A percentile compares a stretch with the other conserved stretches of the same genome.
Conservation (phyloP, 2,888 invertebrate species). For the Cephus pygmeus region DNA sequence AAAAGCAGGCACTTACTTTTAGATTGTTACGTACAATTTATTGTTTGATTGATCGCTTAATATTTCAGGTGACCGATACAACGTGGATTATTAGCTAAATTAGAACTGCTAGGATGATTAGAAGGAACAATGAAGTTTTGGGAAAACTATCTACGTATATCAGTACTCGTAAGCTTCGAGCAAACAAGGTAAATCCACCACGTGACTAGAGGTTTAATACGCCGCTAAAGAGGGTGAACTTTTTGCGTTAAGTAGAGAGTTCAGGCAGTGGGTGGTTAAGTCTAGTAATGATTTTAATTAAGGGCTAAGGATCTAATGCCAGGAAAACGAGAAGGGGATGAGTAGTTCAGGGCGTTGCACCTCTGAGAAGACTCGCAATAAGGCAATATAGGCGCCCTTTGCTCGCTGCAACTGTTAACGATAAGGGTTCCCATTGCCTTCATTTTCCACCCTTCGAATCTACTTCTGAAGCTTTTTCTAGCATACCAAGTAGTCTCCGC, state of each 20-base stretch:
- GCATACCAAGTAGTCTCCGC: not conserved
- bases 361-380: slow-evolving; percentile 29
- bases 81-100: not conserved
- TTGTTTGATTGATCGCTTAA: not conserved
- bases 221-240: slow-evolving; percentile 32
- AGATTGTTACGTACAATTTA: not conserved
- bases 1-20: not conserved
- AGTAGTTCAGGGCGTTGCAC: slow-evolving; percentile 14
- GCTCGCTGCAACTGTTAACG: slow-evolving; percentile 20
- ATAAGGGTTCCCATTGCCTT: slow-evolving; percentile 5
- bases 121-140: not conserved
- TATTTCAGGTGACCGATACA: not conserved
- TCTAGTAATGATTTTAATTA: slow-evolving; percentile 45
- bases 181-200: slow-evolving; percentile 32
- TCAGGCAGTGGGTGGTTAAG: slow-evolving; percentile 35
- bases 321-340: slow-evolving; percentile 21
- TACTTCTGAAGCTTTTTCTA: not conserved
- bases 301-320: slow-evolving; percentile 38
- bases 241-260: slow-evolving; percentile 31
- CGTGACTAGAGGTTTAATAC: slow-evolving; percentile 39
- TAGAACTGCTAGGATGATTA: not conserved
- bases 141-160: not conserved
- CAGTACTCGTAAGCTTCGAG: not conserved
- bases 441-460: not conserved
- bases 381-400: slow-evolving; percentile 34